A percentile compares a stretch with the other conserved stretches of the same genome.
phyloP scores from a whole-genome alignment of 2,113 vertebrate species.

The Cynoglossus semilaevis region DNA sequence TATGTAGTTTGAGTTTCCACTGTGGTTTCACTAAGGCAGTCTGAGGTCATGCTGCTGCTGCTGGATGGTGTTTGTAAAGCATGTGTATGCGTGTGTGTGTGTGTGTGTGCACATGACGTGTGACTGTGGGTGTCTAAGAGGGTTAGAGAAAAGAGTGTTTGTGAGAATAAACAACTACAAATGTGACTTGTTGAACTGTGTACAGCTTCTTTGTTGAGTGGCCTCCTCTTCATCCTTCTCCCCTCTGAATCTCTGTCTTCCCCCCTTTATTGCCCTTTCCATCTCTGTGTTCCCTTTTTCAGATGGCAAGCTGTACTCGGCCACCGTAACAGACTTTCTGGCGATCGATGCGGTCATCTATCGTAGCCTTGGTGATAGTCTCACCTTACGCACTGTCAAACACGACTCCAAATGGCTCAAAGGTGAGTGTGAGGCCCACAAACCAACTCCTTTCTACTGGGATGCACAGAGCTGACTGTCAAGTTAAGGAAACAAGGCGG shows the following conservation, averaged over 20 bases:
- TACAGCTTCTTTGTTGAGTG: slow-evolving; percentile 36
- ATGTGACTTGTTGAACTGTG: slow-evolving; percentile 42
- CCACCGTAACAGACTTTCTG: slow-evolving; percentile 98
- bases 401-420: slow-evolving; percentile 99
- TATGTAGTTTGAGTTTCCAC: slow-evolving; percentile 76
- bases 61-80: slow-evolving; percentile 41
- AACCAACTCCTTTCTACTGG: slow-evolving; percentile 22
- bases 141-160: slow-evolving; percentile 34
- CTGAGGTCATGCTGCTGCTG: slow-evolving; percentile 63
- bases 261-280: slow-evolving; percentile 22
- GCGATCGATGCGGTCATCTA: slow-evolving; percentile 99
- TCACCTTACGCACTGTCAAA: slow-evolving; percentile 96
- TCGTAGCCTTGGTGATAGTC: slow-evolving; percentile 96
- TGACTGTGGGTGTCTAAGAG: neutral
- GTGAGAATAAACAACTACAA: slow-evolving; percentile 37
- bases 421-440: slow-evolving; percentile 78
- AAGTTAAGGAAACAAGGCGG: slow-evolving; percentile 36
- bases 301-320: slow-evolving; percentile 98
- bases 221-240: slow-evolving; percentile 7
- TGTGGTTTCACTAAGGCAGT: slow-evolving; percentile 57
- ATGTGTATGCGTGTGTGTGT: slow-evolving; percentile 13
- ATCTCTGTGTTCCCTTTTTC: slow-evolving; percentile 39
- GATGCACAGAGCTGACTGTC: slow-evolving; percentile 27
- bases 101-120: slow-evolving; percentile 9
- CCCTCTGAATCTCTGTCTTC: slow-evolving; percentile 22